Base-by-base conservation (phyloP, 2,888 invertebrate genomes). In the Coelinius sp. region DNA sequence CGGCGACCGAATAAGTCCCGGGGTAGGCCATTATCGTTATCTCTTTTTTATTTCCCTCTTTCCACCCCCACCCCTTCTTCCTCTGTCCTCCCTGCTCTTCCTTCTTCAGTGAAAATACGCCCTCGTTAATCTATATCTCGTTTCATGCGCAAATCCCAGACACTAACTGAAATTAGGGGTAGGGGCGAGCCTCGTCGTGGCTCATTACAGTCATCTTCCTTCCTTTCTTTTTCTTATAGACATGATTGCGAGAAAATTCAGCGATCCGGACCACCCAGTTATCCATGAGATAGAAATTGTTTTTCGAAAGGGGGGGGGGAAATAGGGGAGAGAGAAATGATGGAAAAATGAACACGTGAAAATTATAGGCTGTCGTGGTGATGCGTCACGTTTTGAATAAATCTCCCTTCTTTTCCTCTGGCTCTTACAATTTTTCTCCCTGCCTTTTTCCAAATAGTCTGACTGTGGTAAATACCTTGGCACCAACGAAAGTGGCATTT, bases 401-500 rank as follows among this genome's bases (percentile, higher is more conserved):
- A 12, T 59, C 31, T 14, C 59, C 24, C 5, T 8, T 56, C 14
- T 31, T 56, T 56, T 56, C 8, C n/a, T 59, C 12, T 12, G 24
- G 24, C 22, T 38, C 12, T 52, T n/a, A 49, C 64, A 14, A 25
- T 65, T 38, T 62, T 70, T 59, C 64, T 68, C 46, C 53, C 65
- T 71, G 35, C 56, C 53, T 49, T 49, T 66, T 62, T 31, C n/a
- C 56, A n/a, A n/a, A n/a, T 44, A 27, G 8, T 27, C 17, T 14
- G 17, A 49, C 20, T 31, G 27, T 20, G 31, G 59, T 59, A 59
- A 31, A 35, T 35, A n/a, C 59, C 25, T 22, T 41, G 14, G n/a
- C 24, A 6, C 10, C 41, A 73, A 63, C 59, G 25, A 53, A 52
- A 76, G 70, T 66, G 68, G 63, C 72, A 77, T 75, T 79, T 80